Conservation (phyloP, 2,888 invertebrate genomes). For the Dinocampus coccinellae region DNA sequence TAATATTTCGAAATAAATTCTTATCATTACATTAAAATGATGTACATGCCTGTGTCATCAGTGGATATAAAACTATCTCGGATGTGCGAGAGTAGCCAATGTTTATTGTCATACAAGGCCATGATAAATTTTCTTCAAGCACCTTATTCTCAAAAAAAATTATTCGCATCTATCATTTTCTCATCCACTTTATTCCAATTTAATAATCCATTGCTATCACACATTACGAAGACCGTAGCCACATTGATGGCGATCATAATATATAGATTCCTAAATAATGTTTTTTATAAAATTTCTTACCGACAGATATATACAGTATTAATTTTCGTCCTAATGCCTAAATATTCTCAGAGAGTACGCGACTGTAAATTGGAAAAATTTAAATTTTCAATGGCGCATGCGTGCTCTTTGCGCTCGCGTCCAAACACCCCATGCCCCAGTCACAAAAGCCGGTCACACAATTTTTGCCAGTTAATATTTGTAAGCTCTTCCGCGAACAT, state of each 20-base stretch:
- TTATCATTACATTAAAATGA: neutral
- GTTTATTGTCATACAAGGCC: constrained; percentile 95
- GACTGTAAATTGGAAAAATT: neutral
- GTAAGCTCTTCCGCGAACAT: too few relatives aligned
- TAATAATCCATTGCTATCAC: too few relatives aligned
- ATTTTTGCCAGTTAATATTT: neutral
- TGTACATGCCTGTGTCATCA: constrained; percentile 83
- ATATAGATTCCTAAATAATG: neutral
- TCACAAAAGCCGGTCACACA: constrained; percentile 8
- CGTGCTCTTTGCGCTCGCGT: neutral
- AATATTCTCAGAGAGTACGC: neutral
- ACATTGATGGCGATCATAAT: neutral
- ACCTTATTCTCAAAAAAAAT: neutral
- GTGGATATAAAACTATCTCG: constrained; percentile 95
- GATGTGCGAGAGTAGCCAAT: constrained; percentile 93
- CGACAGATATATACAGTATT: neutral
- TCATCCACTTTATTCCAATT: neutral
- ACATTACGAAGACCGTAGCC: too few relatives aligned
- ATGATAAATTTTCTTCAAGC: constrained; percentile 69
- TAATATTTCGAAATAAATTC: neutral
- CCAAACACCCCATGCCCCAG: neutral
- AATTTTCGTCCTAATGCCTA: neutral
- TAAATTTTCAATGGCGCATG: constrained; percentile 7
- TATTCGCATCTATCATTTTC: neutral
- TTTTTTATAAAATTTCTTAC: neutral